Evolutionary conservation across 53 echinoderm and acorn worm species (phyloP), one percentile per base, ranked within the genome.

Genomic region (Astropecten irregularis): DNA sequence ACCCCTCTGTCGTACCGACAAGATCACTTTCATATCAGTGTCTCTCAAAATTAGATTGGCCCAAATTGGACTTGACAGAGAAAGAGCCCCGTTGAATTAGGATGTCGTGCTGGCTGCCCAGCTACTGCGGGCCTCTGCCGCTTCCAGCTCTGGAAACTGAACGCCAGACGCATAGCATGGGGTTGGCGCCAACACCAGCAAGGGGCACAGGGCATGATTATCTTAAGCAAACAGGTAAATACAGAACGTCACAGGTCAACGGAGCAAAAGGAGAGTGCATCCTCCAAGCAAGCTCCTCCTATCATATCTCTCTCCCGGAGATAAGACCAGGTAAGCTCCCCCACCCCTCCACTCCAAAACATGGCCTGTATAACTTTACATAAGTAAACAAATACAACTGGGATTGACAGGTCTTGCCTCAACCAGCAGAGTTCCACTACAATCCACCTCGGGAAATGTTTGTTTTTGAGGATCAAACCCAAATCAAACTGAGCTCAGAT

Each of bases 211-310:
- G 88, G 57, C 68, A 61, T 86, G 83, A 89, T 87, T 89, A 68
- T 40, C 91, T 82, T 87, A 91, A 94, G 87, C 97, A 93, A 96
- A 96, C 97, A 93, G 87, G 84, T 93, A 96, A 96, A 96, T 93
- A 90, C 85, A 65, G 63, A 88, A 64, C 64, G 30, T 63, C 71
- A 85, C 44, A 76, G 65, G 86, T 65, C 64, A 60, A 38, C 25
- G 2, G 34, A 51, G 50, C 32, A 11, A 23, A 22, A 16, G 14
- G 11, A 30, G 66, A 37, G 76, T 74, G 66, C 86, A 66, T 65
- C 66, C 29, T 33, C 49, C 18, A 29, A 15, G 14, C 64, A 34
- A 29, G 13, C 62, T 40, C 56, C 40, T 22, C 73, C 73, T 21
- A 25, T 69, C 48, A 27, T 48, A n/a, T 10, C 23, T 4, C 38